A percentile compares a stretch with the other conserved stretches of the same genome.
Conservation (phyloP, 2,797 vertebrate genomes). For the Gila robusta region DNA sequence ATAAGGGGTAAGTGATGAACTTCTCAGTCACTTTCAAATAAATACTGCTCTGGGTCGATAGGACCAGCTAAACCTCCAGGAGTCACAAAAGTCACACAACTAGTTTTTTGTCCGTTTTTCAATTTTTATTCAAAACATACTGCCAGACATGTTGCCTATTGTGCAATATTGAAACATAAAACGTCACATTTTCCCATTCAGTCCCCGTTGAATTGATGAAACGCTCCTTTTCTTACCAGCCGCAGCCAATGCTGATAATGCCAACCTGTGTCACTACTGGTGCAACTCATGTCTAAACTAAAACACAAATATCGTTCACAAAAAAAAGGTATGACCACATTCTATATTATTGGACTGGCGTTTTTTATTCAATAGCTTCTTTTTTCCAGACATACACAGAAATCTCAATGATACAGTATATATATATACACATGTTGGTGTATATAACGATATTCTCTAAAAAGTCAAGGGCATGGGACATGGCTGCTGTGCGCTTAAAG, state of each 20-base stretch:
- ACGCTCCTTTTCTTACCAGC: neutral
- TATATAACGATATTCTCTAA: slow-evolving; percentile 77
- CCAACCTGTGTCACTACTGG: neutral
- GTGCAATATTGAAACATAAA: slow-evolving; percentile 22
- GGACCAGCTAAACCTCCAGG: neutral
- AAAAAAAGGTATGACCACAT: slow-evolving; percentile 51
- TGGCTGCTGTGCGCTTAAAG: slow-evolving; percentile 80
- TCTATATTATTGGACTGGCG: slow-evolving; percentile 75
- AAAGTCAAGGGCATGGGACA: slow-evolving; percentile 78
- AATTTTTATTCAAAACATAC: slow-evolving; percentile 31
- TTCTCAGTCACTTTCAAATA: neutral
- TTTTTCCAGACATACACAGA: slow-evolving; percentile 82
- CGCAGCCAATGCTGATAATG: neutral
- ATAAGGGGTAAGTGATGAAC: neutral
- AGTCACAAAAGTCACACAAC: neutral
- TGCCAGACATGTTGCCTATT: slow-evolving; percentile 16
- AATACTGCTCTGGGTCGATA: neutral
- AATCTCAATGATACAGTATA: slow-evolving; percentile 81
- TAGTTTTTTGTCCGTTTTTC: neutral
- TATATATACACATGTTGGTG: neutral
- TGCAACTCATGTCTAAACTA: neutral
- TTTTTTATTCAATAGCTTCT: slow-evolving; percentile 80
- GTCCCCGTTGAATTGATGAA: neutral
- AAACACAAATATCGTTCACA: neutral
- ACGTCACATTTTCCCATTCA: neutral